phyloP scores from a whole-genome alignment of 2,797 vertebrate species.

The Coluber constrictor region DNA sequence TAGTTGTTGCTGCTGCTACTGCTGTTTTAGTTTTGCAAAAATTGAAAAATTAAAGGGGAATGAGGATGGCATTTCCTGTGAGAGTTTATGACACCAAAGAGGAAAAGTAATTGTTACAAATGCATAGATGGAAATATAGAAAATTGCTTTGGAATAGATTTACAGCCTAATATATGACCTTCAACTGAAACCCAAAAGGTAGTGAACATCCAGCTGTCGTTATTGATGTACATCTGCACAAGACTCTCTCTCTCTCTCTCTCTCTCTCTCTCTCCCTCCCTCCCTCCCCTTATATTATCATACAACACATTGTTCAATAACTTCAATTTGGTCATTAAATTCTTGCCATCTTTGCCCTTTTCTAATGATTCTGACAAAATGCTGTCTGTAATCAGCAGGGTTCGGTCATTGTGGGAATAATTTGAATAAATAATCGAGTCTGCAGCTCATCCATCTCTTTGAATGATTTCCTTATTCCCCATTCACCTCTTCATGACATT shows the following conservation, averaged over 20 bases:
- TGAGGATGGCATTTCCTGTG: background rate
- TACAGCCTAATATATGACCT: background rate
- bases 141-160: constrained; percentile 5
- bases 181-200: background rate
- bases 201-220: background rate
- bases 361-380: constrained; percentile 66
- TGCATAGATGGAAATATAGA: background rate
- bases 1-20: background rate
- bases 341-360: constrained; percentile 64
- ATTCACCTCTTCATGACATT: constrained; percentile 62
- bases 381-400: constrained; percentile 64
- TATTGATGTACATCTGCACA: constrained; percentile 32
- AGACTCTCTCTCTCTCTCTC: background rate
- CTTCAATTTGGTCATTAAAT: constrained; percentile 66
- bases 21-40: background rate
- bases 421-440: constrained; percentile 72
- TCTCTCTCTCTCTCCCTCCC: too few species aligned
- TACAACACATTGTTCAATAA: constrained; percentile 28
- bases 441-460: constrained; percentile 68
- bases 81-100: background rate
- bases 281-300: constrained; percentile 16
- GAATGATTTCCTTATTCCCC: constrained; percentile 67
- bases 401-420: constrained; percentile 57
- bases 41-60: background rate
- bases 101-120: background rate